Evolutionary conservation across 2,888 invertebrate genomes (phyloP).

Genomic region (Eilema griseolum): DNA sequence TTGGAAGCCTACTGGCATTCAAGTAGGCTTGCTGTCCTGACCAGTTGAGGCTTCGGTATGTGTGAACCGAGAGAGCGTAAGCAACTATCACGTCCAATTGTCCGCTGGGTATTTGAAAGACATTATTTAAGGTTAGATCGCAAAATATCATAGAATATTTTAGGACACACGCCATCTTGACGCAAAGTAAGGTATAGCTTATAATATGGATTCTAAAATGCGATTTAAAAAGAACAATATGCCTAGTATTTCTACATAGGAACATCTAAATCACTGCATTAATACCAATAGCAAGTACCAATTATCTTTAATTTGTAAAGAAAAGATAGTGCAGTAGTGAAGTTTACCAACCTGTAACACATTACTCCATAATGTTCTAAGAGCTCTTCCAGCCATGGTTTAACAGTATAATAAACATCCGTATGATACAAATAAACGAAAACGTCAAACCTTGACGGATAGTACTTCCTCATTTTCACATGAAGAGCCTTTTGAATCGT

Average conservation of each 20-base stretch:
- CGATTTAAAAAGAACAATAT: too few species aligned
- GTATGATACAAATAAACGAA: neutral
- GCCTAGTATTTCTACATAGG: too few species aligned
- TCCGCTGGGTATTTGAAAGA: constrained; percentile 26
- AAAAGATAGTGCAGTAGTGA: neutral
- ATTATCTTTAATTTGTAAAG: too few species aligned
- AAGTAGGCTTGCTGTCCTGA: constrained; percentile 35
- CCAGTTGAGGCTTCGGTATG: constrained; percentile 35
- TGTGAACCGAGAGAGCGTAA: constrained; percentile 41
- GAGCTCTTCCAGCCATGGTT: constrained; percentile 46
- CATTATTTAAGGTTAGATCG: too few species aligned
- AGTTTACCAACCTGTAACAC: constrained; percentile 36
- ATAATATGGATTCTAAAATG: too few species aligned
- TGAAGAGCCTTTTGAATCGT: constrained; percentile 37
- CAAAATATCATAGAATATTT: too few species aligned
- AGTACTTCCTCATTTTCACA: constrained; percentile 26
- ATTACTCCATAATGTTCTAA: constrained; percentile 48
- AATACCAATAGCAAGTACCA: too few species aligned
- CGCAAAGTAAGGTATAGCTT: too few species aligned
- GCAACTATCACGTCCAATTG: constrained; percentile 40
- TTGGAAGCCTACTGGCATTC: constrained; percentile 18
- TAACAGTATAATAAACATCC: constrained; percentile 8
- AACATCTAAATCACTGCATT: too few species aligned
- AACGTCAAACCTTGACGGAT: neutral
- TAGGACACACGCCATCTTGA: too few species aligned